Conservation (phyloP, 2,113 vertebrate species). For the Tor tambroides region DNA sequence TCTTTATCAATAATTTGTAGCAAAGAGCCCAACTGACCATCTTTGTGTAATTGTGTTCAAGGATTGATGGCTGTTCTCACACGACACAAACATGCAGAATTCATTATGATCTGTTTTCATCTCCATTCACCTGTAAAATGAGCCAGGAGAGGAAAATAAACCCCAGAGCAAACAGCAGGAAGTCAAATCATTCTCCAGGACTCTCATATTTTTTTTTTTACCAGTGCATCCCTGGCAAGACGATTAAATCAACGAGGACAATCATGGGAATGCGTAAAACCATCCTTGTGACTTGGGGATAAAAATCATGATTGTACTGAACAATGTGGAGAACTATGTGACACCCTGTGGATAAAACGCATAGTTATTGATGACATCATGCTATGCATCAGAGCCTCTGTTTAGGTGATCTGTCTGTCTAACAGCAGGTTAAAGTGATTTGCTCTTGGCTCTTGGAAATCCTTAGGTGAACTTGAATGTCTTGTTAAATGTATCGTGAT, state of each 20-base stretch:
- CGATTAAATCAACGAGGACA: slow-evolving; percentile 14
- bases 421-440: slow-evolving; percentile 15
- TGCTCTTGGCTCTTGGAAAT: background rate
- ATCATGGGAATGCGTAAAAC: slow-evolving; percentile 43
- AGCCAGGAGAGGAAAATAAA: background rate
- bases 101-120: slow-evolving; percentile 14
- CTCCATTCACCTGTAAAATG: slow-evolving; percentile 14
- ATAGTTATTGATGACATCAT: background rate
- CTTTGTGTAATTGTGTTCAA: background rate
- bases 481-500: background rate
- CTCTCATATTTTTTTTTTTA: background rate
- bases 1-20: background rate
- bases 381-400: background rate
- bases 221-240: background rate
- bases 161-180: background rate
- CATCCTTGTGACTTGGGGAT: slow-evolving; percentile 13
- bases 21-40: slow-evolving; percentile 10
- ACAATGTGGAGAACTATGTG: slow-evolving; percentile 9
- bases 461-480: background rate
- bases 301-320: slow-evolving; percentile 16
- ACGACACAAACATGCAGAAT: background rate
- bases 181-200: slow-evolving; percentile 6
- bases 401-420: background rate
- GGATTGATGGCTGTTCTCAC: background rate
- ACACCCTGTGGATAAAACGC: background rate